Evolutionary conservation across 2,797 vertebrate genomes (phyloP), one percentile per base, ranked within the genome.

Genomic region (Labeo calbasu): DNA sequence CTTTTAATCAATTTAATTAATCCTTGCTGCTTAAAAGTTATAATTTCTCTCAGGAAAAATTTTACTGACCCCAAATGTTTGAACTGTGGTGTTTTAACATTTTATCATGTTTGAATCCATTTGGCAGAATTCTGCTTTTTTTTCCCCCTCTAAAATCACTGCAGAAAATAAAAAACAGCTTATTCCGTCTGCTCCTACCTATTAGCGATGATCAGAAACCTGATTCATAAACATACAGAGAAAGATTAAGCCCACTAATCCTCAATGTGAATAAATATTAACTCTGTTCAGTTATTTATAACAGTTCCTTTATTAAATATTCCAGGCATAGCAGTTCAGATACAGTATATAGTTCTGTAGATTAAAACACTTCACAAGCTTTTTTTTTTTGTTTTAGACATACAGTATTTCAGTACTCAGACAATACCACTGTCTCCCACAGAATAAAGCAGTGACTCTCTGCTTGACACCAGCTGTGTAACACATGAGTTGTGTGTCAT

Each of bases 401-500:
- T 75, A 32, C 71, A 40, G 59, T 76, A 55, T 82, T 55, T 66
- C 61, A 43, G 28, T 55, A 28, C 36, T 77, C 17, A 3, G 40
- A 77, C 32, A 59, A 50, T 36, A 83, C 14, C 4, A 1, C 36
- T 32, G 40, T 69, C 51, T 59, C 61, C 25, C 71, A 69, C 72
- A 55, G 50, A 65, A 25, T 53, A 14, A 66, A 51, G 57, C 40
- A 32, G 21, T 55, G 77, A 72, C 50, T 51, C 11, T 63, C 14
- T 82, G 50, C 57, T 69, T 76, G 48, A 76, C 81, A 69, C 40
- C 12, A 55, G 25, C 81, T 76, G 51, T 83, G 76, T 76, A 57
- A 65, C 79, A 79, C 75, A 77, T 70, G 76, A 79, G 32, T 84
- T 79, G 68, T 61, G 68, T 79, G 82, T 85, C 76, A 66, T 88